A percentile compares a stretch with the other conserved stretches of the same genome.
Evolutionary conservation across 1,140 invertebrate genomes (phyloP).

Genomic region (Daktulosphaira vitifoliae): DNA sequence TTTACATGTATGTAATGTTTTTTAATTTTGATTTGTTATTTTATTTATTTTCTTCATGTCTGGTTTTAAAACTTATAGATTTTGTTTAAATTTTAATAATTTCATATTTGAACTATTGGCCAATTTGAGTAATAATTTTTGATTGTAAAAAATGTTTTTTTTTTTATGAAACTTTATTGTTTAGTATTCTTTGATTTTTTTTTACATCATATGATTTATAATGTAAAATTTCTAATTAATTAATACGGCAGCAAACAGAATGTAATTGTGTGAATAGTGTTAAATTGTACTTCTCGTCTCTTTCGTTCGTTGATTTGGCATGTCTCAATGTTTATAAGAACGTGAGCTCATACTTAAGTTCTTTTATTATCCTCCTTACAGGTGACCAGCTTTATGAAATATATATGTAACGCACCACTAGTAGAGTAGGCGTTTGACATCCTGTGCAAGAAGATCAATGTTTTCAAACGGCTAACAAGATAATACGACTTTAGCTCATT

Average conservation of each 20-base stretch:
- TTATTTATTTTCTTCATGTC: too few species aligned
- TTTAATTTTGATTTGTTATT: too few species aligned
- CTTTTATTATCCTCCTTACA: neutral
- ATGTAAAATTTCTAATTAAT: too few species aligned
- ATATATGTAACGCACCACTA: neutral
- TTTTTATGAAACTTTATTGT: too few species aligned
- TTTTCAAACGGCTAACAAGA: constrained; percentile 23
- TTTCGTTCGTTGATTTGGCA: constrained; percentile 3
- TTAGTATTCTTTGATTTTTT: too few species aligned
- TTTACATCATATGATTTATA: too few species aligned
- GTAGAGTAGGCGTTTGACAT: constrained; percentile 17
- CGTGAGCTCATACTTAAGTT: constrained; percentile 11
- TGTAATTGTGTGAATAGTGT: neutral
- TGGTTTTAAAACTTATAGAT: too few species aligned
- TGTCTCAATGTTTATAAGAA: constrained; percentile 32
- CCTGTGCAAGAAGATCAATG: constrained; percentile 29
- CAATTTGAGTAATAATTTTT: too few species aligned
- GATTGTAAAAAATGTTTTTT: too few species aligned
- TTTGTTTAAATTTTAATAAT: too few species aligned
- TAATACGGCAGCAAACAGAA: neutral
- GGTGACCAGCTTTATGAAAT: constrained; percentile 2
- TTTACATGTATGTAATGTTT: too few species aligned
- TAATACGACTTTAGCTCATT: constrained; percentile 12
- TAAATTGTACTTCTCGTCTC: neutral
- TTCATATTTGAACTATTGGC: too few species aligned